phyloP scores from a whole-genome alignment of 1,140 invertebrate species.

The Camponotus pennsylvanicus region DNA sequence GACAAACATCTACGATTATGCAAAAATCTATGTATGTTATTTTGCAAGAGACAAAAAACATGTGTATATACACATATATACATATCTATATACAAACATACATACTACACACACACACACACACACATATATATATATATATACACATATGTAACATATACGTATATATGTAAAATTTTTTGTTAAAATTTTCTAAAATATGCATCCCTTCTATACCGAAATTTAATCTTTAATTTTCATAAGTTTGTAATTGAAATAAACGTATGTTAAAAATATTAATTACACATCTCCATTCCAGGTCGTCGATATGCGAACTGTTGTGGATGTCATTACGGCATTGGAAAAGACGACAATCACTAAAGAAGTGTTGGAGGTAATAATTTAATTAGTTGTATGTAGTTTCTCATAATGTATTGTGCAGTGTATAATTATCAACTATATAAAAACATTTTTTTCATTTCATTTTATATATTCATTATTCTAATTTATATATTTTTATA shows the following conservation, averaged over 20 bases:
- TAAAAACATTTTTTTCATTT: not conserved
- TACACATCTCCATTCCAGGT: slow-evolving; percentile 89
- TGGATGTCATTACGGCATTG: slow-evolving; percentile 96
- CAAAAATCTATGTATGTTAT: too few species aligned
- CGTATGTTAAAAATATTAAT: not conserved
- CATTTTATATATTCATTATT: not conserved
- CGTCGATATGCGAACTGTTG: slow-evolving; percentile 96
- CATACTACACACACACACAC: too few species aligned
- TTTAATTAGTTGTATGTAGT: not conserved
- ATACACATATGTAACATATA: not conserved
- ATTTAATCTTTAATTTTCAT: not conserved
- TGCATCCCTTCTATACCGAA: not conserved
- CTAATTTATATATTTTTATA: not conserved
- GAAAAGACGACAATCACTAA: slow-evolving; percentile 97
- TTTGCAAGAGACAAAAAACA: too few species aligned
- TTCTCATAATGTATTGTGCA: not conserved
- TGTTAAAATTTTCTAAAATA: not conserved
- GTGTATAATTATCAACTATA: not conserved
- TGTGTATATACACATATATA: too few species aligned
- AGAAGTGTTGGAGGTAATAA: slow-evolving; percentile 95
- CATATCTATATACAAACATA: too few species aligned
- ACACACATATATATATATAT: too few species aligned
- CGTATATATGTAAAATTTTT: not conserved
- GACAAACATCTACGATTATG: too few species aligned
- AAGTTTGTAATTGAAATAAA: not conserved